Base-by-base conservation (phyloP, 2,888 invertebrate species). In the Quadriops clusia region DNA sequence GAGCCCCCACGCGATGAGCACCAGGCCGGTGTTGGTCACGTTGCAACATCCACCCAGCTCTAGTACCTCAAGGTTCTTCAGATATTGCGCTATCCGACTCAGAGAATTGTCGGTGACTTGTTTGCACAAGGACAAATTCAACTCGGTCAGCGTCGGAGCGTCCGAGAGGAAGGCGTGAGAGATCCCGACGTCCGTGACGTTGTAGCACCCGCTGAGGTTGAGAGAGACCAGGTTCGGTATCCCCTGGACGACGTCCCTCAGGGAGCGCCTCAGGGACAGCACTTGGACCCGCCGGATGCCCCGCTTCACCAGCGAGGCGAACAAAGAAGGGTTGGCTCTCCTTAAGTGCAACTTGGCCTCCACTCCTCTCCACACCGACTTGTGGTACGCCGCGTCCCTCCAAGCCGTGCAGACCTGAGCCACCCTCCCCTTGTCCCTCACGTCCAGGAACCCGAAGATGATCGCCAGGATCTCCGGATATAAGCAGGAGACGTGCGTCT, bases 41-140 rank as follows among this genome's bases (percentile, higher is more conserved):
- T 86, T 84, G 54, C 82, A 79, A 60, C 94, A 94, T 2, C 94
- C 93, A 9, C 91, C 91, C 29, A 94, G 64, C 50, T 93, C 89
- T 30, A 94, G 64, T 16, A 78, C 78, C 54, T 90, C 85, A 36
- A 94, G 68, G 60, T 87, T 89, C 60, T 78, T 81, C 27, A 89
- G 63, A 49, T 77, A 77, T 56, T 84, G 82, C 23, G 87, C 83
- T 61, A 93, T 89, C 50, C 81, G 68, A 10, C 80, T 78, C 14
- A 93, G 68, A 29, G 87, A 84, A 15, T 78, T 77, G 60, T 94
- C 93, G n/a, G 89, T 87, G 37, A 94, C 81, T 66, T 91, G 91
- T 61, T 94, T 94, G 65, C 94, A 94, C 34, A 93, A 65, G 24
- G 89, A 89, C 30, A 94, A 68, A 60, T 94, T 86, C 39, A 94